Base-by-base conservation (phyloP, 2,888 invertebrate species). In the Tipula confusa region DNA sequence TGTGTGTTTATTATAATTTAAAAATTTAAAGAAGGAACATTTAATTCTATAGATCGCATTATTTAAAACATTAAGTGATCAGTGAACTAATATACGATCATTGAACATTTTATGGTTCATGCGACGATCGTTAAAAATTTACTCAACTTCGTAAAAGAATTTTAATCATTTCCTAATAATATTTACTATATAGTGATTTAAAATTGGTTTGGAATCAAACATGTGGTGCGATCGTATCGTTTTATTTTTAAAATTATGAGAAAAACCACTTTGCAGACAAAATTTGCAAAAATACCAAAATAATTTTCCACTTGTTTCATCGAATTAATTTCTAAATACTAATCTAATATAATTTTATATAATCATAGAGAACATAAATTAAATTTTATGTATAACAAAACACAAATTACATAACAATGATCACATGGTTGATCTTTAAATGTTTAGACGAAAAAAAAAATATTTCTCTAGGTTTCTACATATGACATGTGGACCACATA, bases 221-320 rank as follows among this genome's bases (percentile, higher is more conserved):
- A 64, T 64, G 64, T 64, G 64, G 64, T 33, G 1, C 24, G 24
- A n/a, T 9, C 13, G 9, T 64, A 64, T 64, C 24, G 33, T 64
- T 24, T 24, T 64, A 64, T 24, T 24, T 64, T 64, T 64, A 15
- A 15, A 15, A 64, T 24, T 9, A 24, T 24, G 64, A 64, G 64
- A 64, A 64, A 64, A 64, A 64, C 64, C 64, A 64, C 64, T 64
- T 64, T 64, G 64, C 64, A 64, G 11, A 64, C 48, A 48, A n/a
- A 24, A 24, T 24, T 64, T 11, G 64, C 64, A 2, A 64, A 64
- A 43, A 43, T 9, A n/a, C 36, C 43, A 43, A 43, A 64, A 15
- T 24, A 11, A 24, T 64, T 64, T 64, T 64, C 64, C 64, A 64
- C 64, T 64, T 64, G 64, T 64, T 64, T n/a, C 7, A 7, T 24